Evolutionary conservation across 2,888 invertebrate genomes (phyloP), one percentile per base, ranked within the genome.

Genomic region (Pyrocoelia pectoralis): DNA sequence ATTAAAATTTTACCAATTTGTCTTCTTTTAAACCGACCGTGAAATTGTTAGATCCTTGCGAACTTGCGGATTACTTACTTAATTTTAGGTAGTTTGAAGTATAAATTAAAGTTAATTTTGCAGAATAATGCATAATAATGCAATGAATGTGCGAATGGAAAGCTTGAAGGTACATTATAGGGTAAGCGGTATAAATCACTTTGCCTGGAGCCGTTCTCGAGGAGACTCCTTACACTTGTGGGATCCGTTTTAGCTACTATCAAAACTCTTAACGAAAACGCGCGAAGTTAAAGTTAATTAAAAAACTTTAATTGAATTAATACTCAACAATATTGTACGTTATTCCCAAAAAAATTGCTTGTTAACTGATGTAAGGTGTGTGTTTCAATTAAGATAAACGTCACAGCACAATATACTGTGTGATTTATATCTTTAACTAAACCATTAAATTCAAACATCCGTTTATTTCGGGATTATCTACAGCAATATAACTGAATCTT

Each of bases 331-430:
- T 13, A 43, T 15, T 43, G 8, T 14, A 43, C 13, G 14, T 5
- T 43, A 43, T 8, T 1, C 13, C 12, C 1, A 43, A 43, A 43
- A 43, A 15, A 43, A 15, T 15, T 8, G 15, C 13, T 12, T 43
- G 10, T 43, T 15, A 43, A 43, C 41, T 69, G 71, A 70, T 70
- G 71, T 73, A 67, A 70, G 70, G 71, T 72, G 70, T n/a, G n/a
- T 73, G 75, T 73, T 76, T 74, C 73, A 74, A 72, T 43, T 75
- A 68, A 75, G 76, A 78, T 78, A 77, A 79, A 77, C 77, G 79
- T 77, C 77, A 75, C 66, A 72, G 69, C 70, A 78, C 76, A 78
- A 77, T 77, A 74, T 74, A 72, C 72, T 71, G 73, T 72, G 74
- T 78, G 76, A 78, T 77, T 77, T 77, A 78, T 77, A 52, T 56